These are phyloP conservation scores for Sisyra nigra DNA, from an alignment of 2,888 invertebrate genomes.

Conservation along the genomic window DNA sequence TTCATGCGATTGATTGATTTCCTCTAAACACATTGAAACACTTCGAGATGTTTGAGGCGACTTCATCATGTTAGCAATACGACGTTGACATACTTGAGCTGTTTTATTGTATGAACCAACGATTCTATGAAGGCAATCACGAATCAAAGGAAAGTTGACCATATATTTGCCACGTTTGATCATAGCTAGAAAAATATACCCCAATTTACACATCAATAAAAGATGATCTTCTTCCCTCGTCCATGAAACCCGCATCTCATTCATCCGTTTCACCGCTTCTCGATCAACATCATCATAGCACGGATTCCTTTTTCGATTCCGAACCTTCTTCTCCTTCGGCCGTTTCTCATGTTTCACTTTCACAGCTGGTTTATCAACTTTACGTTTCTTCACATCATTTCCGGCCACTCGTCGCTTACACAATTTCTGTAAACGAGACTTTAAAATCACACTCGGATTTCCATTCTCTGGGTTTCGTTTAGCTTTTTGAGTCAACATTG, in stretches of 20 bases:
- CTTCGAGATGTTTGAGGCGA: conserved; percentile 39
- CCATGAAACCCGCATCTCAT: conserved; percentile 45
- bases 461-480: neutral
- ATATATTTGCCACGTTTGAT: conserved; percentile 25
- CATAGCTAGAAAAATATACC: conserved; percentile 35
- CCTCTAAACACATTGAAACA: conserved; percentile 40
- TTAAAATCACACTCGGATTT: conserved; percentile 3
- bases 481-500: neutral
- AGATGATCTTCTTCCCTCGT: conserved; percentile 48
- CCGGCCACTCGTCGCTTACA: too few species aligned
- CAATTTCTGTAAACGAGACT: neutral
- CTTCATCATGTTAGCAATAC: conserved; percentile 41
- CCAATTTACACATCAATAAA: conserved; percentile 48
- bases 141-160: conserved; percentile 27
- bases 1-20: conserved; percentile 38
- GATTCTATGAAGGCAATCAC: conserved; percentile 38
- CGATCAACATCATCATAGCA: conserved; percentile 45
- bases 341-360: neutral
- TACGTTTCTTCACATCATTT: conserved; percentile 1
- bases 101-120: conserved; percentile 45
- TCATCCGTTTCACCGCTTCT: conserved; percentile 43
- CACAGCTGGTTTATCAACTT: neutral
- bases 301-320: conserved; percentile 12
- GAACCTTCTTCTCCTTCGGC: conserved; percentile 7
- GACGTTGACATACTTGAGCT: conserved; percentile 45